Base-by-base conservation (phyloP, 1,140 invertebrate species). In the Drosophila chauvacae region DNA sequence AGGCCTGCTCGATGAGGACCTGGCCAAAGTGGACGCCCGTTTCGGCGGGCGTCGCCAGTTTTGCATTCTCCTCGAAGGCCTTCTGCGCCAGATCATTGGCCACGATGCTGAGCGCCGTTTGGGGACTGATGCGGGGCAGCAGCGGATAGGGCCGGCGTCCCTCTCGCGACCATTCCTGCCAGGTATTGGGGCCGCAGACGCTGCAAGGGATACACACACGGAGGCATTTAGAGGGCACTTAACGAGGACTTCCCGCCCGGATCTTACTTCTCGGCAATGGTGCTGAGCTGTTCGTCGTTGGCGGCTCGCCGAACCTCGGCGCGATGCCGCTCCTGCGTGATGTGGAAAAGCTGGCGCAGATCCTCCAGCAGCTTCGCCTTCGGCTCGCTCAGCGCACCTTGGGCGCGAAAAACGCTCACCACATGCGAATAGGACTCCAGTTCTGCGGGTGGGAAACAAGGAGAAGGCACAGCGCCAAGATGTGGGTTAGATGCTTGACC, bases 401-500 rank as follows among this genome's bases (percentile, higher is more conserved):
- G 97, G 87, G 97, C 98, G 93, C 98, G 95, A 92, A 98, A 95
- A 73, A 97, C 97, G 87, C 96, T 97, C 55, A 98, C 95, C 92
- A 98, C 94, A 91, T 95, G 95, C 80, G 96, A 96, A 94, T 98
- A 98, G 73, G 97, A 97, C 93, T 98, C 97, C 80, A 98, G 93
- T 94, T 98, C 98, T 97, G 90, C 14, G 59, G 94, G 90, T 18
- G 20, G 82, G 70, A 75, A 69, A 70, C 35, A 51, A 4, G 56
- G 37, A 63, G 77, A 57, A 65, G 23, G 60, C 59, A 41, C 55
- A 30, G 41, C 48, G n/a, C 51, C 23, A 75, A 42, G 37, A 69
- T 33, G 30, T 18, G 28, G 45, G 4, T 20, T 39, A 57, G 51
- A 42, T 41, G 26, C 13, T 50, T 6, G 20, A 13, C 10, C n/a